Base-by-base conservation (phyloP, 1,140 invertebrate genomes). In the Diorhabda carinulata region DNA sequence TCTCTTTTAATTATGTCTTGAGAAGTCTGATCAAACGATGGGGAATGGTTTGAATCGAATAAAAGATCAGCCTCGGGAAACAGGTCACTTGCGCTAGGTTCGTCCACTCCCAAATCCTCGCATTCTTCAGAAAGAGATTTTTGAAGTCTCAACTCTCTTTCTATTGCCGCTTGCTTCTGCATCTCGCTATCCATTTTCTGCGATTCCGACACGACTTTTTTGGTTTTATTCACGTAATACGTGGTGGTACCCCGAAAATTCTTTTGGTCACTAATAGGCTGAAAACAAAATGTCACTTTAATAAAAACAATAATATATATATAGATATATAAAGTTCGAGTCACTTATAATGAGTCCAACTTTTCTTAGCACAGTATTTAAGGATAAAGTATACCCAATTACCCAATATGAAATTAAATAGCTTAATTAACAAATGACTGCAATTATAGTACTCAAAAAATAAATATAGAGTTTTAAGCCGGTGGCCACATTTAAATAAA, bases 71-170 rank as follows among this genome's bases (percentile, higher is more conserved):
- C 90, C 71, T 91, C 90, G 2, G 91, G 91, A 79, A 91, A 91
- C 43, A 91, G 79, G 74, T 92, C 91, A 68, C 89, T 90, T 0
- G 90, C 89, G 58, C 89, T 91, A 1, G 90, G 90, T 56, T 90
- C 90, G 71, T 91, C 90, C 6, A 92, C 90, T 8, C 90, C 90
- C 2, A 91, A 80, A 77, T 91, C 90, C 74, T 91, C 89, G 77
- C 89, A 91, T 76, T 92, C 90, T 75, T 91, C 90, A 0, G 89
- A 90, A 4, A 91, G 77, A 45, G 89, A 90, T 78, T 91, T 91
- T 80, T 91, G 86, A 2, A 86, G 76, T 58, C 82, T 81, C 42
- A 87, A 71, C 74, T 88, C 86, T n/a, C 85, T 80, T 71, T 88
- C 86, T 3, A 87, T 75, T 2, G 84, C 83, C 0, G 84, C 83